Conservation (phyloP, 2,113 vertebrate species). For the Anolis sagrei region DNA sequence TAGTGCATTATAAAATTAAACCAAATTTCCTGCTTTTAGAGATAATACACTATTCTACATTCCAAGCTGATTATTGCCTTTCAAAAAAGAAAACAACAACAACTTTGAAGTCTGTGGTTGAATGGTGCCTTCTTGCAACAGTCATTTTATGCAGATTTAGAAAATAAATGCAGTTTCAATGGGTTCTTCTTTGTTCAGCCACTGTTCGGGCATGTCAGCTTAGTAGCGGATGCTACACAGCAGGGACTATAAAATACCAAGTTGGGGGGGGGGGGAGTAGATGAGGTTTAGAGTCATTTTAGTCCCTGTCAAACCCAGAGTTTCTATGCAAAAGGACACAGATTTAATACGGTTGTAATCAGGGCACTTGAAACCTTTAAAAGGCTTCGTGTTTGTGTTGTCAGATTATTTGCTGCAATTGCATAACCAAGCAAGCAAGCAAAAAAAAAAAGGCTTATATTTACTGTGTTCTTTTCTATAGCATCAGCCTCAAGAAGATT, state of each 20-base stretch:
- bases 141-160: conserved; percentile 71
- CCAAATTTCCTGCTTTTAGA: conserved; percentile 55
- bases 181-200: conserved; percentile 67
- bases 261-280: conserved; percentile 51
- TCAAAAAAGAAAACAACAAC: conserved; percentile 46
- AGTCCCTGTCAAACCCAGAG: conserved; percentile 67
- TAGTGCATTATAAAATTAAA: conserved; percentile 35
- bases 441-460: conserved; percentile 21
- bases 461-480: conserved; percentile 38
- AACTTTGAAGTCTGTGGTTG: conserved; percentile 64
- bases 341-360: conserved; percentile 74
- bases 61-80: conserved; percentile 55
- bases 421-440: conserved; percentile 28
- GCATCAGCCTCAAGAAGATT: conserved; percentile 30
- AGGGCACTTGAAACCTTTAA: conserved; percentile 69
- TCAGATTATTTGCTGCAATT: conserved; percentile 66
- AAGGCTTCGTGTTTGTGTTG: conserved; percentile 59
- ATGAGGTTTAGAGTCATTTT: conserved; percentile 69
- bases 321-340: conserved; percentile 64
- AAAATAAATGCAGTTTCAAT: conserved; percentile 73
- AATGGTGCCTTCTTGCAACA: conserved; percentile 59
- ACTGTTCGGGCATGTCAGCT: conserved; percentile 70
- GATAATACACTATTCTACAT: conserved; percentile 52
- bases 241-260: conserved; percentile 65
- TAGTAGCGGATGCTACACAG: conserved; percentile 70